Conservation (phyloP, 2,888 invertebrate species). For the Lymantria dispar region DNA sequence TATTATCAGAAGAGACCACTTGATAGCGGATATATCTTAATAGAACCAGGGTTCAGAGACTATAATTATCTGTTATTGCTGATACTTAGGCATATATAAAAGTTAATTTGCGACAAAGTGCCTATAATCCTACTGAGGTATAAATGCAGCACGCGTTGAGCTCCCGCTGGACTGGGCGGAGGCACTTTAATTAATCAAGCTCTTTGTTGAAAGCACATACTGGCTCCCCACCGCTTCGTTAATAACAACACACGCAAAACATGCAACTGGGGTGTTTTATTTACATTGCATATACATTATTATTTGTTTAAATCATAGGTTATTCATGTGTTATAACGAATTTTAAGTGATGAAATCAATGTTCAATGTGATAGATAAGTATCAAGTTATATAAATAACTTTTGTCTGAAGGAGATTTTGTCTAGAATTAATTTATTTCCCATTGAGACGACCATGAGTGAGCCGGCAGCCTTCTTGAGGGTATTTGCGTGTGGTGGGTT, state of each 20-base stretch:
- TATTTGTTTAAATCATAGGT: constrained; percentile 67
- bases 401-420: too few relatives aligned
- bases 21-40: too few relatives aligned
- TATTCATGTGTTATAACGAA: constrained; percentile 56
- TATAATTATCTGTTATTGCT: too few relatives aligned
- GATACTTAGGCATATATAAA: constrained; percentile 1
- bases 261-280: constrained; percentile 60
- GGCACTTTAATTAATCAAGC: constrained; percentile 80
- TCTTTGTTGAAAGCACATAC: constrained; percentile 61
- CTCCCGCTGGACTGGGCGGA: constrained; percentile 69
- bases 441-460: too few relatives aligned
- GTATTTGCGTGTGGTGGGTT: too few relatives aligned
- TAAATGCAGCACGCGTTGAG: constrained; percentile 47
- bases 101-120: constrained; percentile 53
- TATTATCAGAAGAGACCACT: too few relatives aligned
- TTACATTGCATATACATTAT: constrained; percentile 53
- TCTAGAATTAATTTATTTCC: too few relatives aligned
- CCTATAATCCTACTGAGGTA: constrained; percentile 59
- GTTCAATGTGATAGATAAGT: constrained; percentile 13
- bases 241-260: constrained; percentile 67
- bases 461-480: too few relatives aligned
- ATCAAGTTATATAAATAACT: too few relatives aligned
- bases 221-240: constrained; percentile 57
- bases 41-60: too few relatives aligned
- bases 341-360: constrained; percentile 29